Percentiles rank a stretch among this genome's conserved stretches.
Evolutionary conservation across 2,113 vertebrate species (phyloP).

Genomic region (Salvelinus fontinalis): DNA sequence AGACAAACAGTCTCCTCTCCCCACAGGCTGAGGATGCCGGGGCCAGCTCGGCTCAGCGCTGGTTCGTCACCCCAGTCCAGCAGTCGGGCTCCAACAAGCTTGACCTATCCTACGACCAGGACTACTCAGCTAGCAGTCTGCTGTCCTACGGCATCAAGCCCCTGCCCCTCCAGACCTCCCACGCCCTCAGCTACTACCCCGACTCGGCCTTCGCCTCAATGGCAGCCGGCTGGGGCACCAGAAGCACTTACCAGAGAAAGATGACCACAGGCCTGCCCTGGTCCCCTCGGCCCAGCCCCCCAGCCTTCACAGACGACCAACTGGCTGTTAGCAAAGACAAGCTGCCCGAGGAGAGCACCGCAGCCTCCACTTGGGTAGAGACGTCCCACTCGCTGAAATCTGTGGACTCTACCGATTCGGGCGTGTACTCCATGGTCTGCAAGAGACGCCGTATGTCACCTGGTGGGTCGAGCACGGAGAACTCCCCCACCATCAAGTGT

Average conservation of each 20-base stretch:
- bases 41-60: conserved; percentile 86
- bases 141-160: conserved; percentile 96
- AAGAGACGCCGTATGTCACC: conserved; percentile 93
- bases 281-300: conserved; percentile 91
- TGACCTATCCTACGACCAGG: conserved; percentile 92
- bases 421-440: conserved; percentile 90
- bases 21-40: conserved; percentile 86
- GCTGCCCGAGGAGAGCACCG: conserved; percentile 84
- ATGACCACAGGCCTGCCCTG: conserved; percentile 90
- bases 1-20: conserved; percentile 93
- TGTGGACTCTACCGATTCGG: conserved; percentile 90
- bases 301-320: conserved; percentile 89
- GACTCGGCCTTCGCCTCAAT: conserved; percentile 92
- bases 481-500: conserved; percentile 95
- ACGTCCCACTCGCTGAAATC: conserved; percentile 92
- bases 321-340: conserved; percentile 87
- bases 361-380: conserved; percentile 85
- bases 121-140: conserved; percentile 91
- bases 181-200: conserved; percentile 93
- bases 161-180: conserved; percentile 92
- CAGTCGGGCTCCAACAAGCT: conserved; percentile 89
- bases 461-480: conserved; percentile 93
- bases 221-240: conserved; percentile 88
- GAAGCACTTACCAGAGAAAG: conserved; percentile 94
- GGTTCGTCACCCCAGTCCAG: conserved; percentile 94